Evolutionary conservation across 1,140 invertebrate genomes (phyloP).

Genomic region (Lutraria rhynchaena): DNA sequence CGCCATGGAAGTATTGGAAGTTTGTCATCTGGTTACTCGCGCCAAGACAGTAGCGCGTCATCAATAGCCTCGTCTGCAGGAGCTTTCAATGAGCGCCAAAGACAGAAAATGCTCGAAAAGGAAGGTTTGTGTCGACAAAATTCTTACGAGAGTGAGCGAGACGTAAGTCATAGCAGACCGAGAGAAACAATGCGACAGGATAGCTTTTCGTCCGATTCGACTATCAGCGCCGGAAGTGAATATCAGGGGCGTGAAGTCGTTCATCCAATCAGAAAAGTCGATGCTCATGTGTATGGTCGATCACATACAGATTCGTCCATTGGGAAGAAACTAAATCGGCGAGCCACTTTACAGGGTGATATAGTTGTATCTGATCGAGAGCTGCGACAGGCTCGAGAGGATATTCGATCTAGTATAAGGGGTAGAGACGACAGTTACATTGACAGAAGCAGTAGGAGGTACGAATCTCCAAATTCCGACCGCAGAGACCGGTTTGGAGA

Average conservation of each 20-base stretch:
- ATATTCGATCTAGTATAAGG: slow-evolving; percentile 1
- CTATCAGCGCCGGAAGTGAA: slow-evolving; percentile 14
- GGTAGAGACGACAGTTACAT: slow-evolving; percentile 37
- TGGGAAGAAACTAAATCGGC: slow-evolving; percentile 2
- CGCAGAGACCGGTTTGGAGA: neutral
- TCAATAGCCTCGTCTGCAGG: slow-evolving; percentile 47
- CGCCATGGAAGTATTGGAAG: slow-evolving; percentile 9
- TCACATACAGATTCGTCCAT: slow-evolving; percentile 16
- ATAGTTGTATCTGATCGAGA: slow-evolving; percentile 19
- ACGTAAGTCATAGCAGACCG: neutral
- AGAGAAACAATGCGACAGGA: neutral
- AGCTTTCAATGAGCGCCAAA: slow-evolving; percentile 43
- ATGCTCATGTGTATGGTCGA: neutral
- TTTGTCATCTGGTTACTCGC: slow-evolving; percentile 30
- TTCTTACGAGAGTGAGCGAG: neutral
- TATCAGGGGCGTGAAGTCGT: slow-evolving; percentile 2
- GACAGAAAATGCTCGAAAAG: slow-evolving; percentile 14
- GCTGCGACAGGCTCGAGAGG: slow-evolving; percentile 9
- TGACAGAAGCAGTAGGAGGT: neutral
- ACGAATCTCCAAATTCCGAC: neutral
- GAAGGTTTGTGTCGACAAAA: neutral
- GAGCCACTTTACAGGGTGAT: slow-evolving; percentile 33
- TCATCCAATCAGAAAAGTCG: slow-evolving; percentile 22
- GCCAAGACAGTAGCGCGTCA: slow-evolving; percentile 44
- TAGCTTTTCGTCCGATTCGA: slow-evolving; percentile 42